Evolutionary conservation across 1,140 invertebrate genomes (phyloP).

Genomic region (Octopus sinensis): DNA sequence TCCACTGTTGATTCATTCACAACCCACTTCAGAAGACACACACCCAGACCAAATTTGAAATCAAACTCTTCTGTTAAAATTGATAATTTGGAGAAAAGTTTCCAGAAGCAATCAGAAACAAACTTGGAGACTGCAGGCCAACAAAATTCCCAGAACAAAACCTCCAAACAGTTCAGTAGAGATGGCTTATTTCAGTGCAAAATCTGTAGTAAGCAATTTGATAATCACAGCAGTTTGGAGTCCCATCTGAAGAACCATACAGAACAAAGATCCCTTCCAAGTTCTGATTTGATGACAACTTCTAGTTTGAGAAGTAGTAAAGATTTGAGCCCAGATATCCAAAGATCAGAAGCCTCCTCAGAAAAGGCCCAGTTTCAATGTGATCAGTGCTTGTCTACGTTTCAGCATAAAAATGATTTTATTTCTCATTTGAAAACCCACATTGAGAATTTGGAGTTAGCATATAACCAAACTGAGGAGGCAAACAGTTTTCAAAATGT

Average conservation of each 20-base stretch:
- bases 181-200: neutral
- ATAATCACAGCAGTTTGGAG: neutral
- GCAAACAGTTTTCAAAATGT: neutral
- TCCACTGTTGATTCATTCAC: neutral
- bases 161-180: neutral
- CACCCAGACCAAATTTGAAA: neutral
- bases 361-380: neutral
- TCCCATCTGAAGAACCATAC: neutral
- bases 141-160: no score
- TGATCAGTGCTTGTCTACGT: neutral
- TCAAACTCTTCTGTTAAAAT: neutral
- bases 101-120: neutral
- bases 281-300: neutral
- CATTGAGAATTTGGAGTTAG: constrained; percentile 12
- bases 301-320: neutral
- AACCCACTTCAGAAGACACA: neutral
- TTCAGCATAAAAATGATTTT: neutral
- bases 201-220: neutral
- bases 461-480: no score
- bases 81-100: neutral
- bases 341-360: neutral
- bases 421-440: constrained; percentile 17
- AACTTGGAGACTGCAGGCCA: no score
- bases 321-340: neutral
- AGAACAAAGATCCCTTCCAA: neutral